Conservation (phyloP, 1,140 invertebrate genomes). For the Proctacanthus coquilletti region DNA sequence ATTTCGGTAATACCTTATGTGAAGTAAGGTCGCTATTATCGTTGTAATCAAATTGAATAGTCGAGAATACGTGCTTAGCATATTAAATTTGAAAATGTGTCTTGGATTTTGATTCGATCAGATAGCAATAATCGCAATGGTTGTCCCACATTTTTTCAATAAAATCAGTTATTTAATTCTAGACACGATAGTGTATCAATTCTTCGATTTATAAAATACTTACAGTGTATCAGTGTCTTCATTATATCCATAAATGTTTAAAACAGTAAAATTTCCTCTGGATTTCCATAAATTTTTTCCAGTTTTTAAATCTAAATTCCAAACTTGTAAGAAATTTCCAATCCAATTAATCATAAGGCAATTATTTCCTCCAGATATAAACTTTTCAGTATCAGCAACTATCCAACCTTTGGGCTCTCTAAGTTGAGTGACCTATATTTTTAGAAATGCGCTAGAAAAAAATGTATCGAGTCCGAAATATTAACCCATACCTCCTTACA, state of each 20-base stretch:
- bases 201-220: too few relatives aligned
- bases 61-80: too few relatives aligned
- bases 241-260: slow-evolving; percentile 19
- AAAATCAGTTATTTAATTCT: too few relatives aligned
- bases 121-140: too few relatives aligned
- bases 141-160: too few relatives aligned
- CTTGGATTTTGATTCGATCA: too few relatives aligned
- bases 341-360: slow-evolving; percentile 22
- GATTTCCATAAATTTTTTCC: slow-evolving; percentile 17
- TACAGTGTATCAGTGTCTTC: slow-evolving; percentile 20
- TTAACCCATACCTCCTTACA: slow-evolving; percentile 12
- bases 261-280: slow-evolving; percentile 18
- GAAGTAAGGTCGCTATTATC: too few relatives aligned
- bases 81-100: too few relatives aligned
- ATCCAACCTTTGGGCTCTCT: slow-evolving; percentile 24
- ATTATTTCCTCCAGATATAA: slow-evolving; percentile 11
- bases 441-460: background rate
- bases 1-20: too few relatives aligned
- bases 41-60: too few relatives aligned
- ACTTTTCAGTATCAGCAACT: slow-evolving; percentile 14
- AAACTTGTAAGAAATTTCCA: slow-evolving; percentile 24
- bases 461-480: too few relatives aligned
- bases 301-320: slow-evolving; percentile 20
- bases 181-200: too few relatives aligned
- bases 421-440: slow-evolving; percentile 10